These are phyloP conservation scores for Sebastes matsubarae DNA, from an alignment of 2,797 vertebrate species.

Conservation along the genomic window DNA sequence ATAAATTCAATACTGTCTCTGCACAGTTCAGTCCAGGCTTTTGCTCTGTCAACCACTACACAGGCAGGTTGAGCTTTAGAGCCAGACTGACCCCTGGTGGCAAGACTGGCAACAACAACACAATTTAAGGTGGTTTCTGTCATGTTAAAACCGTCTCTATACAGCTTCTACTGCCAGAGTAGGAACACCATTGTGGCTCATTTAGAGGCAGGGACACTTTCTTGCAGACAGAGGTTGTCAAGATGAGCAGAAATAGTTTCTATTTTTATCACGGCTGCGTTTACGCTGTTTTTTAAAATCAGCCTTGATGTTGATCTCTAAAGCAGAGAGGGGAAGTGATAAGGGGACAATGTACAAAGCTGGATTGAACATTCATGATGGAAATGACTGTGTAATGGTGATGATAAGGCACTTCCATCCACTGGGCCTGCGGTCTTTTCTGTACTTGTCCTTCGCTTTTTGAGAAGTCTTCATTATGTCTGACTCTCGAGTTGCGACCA, in stretches of 20 bases:
- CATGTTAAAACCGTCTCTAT: not conserved
- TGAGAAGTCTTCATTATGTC: conserved; percentile 42
- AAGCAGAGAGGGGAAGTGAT: conserved; percentile 14
- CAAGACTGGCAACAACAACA: conserved; percentile 12
- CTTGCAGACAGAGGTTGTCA: not conserved
- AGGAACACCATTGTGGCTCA: not conserved
- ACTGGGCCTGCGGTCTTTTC: not conserved
- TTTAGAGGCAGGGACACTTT: not conserved
- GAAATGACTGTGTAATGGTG: conserved; percentile 14
- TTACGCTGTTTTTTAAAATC: conserved; percentile 6
- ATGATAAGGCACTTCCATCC: conserved; percentile 25
- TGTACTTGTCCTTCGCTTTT: conserved; percentile 18
- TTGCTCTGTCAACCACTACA: not conserved
- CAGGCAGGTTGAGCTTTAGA: conserved; percentile 40
- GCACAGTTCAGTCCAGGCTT: not conserved
- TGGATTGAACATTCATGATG: not conserved
- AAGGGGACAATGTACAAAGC: not conserved
- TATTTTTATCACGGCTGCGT: conserved; percentile 6
- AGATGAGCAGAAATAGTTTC: not conserved
- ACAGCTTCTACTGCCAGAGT: conserved; percentile 7
- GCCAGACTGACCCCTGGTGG: conserved; percentile 78
- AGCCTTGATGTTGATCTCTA: conserved; percentile 31
- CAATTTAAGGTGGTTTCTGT: not conserved
- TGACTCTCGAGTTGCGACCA: conserved; percentile 7
- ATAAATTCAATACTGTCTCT: not conserved